Base-by-base conservation (phyloP, 2,797 vertebrate species). In the Anguilla marmorata region DNA sequence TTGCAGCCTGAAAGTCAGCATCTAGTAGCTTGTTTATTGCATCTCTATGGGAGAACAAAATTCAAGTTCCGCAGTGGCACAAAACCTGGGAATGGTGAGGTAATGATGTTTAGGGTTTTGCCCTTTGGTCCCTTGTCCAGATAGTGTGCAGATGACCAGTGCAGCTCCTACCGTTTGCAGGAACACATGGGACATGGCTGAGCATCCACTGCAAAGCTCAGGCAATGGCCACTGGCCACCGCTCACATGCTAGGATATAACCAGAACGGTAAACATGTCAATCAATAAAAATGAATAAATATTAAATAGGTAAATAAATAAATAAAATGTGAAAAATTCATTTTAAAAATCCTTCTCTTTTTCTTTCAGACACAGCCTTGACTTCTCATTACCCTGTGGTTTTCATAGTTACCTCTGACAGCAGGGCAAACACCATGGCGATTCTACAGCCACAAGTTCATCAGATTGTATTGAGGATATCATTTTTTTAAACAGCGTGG, bases 381-480 rank as follows among this genome's bases (percentile, higher is more conserved):
- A n/a, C 21, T 72, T 85, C 30, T 45, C n/a, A 63, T 37, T 37
- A 50, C 66, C 30, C n/a, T 50, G 45, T 56, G 52, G 4, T 85
- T 74, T 41, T 84, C 37, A n/a, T 12, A 85, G 21, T 30, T 30
- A 27, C 12, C n/a, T 5, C 24, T 86, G 85, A 80, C 82, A 79
- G 85, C 33, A 30, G 56, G 85, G n/a, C 63, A 66, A 85, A 74
- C 83, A 85, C 89, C 84, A 27, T 48, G 86, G 86, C 90, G 72
- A 24, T 58, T 76, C 79, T 83, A 88, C 85, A 87, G 41, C 87
- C 85, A 89, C 89, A 11, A 88, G 66, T 86, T 88, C 85, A 84
- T 19, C 72, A 91, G 89, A 69, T 85, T 91, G 90, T 89, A 91
- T 90, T 90, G 63, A 90, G 82, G 72, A 87, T 24, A 69, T 80